These are phyloP conservation scores for Myiothlypis coronata DNA, from an alignment of 2,797 vertebrate species.

Conservation along the genomic window DNA sequence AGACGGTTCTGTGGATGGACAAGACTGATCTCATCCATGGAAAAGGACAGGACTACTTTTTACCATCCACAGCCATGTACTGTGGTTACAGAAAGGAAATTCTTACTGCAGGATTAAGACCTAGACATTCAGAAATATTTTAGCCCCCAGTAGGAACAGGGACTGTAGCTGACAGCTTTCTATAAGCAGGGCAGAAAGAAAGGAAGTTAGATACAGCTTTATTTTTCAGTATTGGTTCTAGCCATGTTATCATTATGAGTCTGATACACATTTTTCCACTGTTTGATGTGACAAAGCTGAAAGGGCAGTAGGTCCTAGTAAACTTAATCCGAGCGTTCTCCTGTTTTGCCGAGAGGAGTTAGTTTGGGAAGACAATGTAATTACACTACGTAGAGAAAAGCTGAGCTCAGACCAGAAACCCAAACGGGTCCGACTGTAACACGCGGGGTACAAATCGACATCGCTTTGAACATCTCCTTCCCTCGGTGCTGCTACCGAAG, in stretches of 20 bases:
- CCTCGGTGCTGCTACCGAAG: not conserved
- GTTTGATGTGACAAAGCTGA: not conserved
- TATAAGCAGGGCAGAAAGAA: not conserved
- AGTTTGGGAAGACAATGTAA: not conserved
- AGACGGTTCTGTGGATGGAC: not conserved
- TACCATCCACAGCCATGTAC: too few relatives aligned
- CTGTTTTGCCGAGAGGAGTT: not conserved
- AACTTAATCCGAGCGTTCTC: not conserved
- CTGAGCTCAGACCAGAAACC: not conserved
- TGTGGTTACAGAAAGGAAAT: not conserved
- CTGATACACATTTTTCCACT: not conserved
- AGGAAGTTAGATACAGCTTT: not conserved
- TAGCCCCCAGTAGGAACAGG: fast-evolving
- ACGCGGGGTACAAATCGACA: not conserved
- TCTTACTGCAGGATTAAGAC: not conserved
- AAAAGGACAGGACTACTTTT: not conserved
- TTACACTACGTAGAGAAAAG: not conserved
- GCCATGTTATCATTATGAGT: fast-evolving
- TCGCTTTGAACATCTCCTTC: not conserved
- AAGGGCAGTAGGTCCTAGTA: not conserved
- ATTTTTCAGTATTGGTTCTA: not conserved
- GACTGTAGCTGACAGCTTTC: not conserved
- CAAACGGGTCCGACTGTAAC: not conserved
- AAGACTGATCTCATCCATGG: not conserved
- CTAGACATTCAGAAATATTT: not conserved